Evolutionary conservation across 2,888 invertebrate genomes (phyloP).

Genomic region (Orchesella flavescens): DNA sequence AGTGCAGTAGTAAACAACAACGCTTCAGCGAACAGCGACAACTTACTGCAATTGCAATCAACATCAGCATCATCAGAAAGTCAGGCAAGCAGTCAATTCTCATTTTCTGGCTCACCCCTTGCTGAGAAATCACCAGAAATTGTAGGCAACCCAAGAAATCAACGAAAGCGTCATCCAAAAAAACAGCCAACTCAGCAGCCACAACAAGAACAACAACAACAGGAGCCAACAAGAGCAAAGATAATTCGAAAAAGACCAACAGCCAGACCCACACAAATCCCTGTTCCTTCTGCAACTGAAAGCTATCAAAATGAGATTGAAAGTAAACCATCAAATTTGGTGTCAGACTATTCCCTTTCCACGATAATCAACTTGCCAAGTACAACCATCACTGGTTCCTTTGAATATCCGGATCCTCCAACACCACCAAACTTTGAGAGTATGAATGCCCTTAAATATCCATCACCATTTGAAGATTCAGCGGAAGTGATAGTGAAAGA

Average conservation of each 20-base stretch:
- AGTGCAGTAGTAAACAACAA: background rate
- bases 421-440: constrained; percentile 65
- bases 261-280: constrained; percentile 46
- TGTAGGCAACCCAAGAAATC: constrained; percentile 33
- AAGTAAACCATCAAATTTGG: constrained; percentile 5
- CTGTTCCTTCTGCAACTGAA: constrained; percentile 35
- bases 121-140: constrained; percentile 33
- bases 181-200: constrained; percentile 17
- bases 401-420: constrained; percentile 66
- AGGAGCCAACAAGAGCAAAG: constrained; percentile 12
- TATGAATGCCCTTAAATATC: constrained; percentile 57
- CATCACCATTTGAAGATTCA: constrained; percentile 47
- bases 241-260: constrained; percentile 23
- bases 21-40: background rate
- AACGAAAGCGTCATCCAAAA: constrained; percentile 50
- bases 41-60: background rate
- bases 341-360: constrained; percentile 36
- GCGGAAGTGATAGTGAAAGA: constrained; percentile 43
- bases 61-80: background rate
- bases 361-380: constrained; percentile 55
- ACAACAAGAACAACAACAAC: constrained; percentile 29
- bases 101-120: constrained; percentile 9
- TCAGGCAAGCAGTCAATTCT: background rate
- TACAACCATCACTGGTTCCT: constrained; percentile 55
- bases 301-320: constrained; percentile 33